Evolutionary conservation across 1,140 invertebrate species (phyloP), one percentile per base, ranked within the genome.

Genomic region (Centruroides sculpturatus): DNA sequence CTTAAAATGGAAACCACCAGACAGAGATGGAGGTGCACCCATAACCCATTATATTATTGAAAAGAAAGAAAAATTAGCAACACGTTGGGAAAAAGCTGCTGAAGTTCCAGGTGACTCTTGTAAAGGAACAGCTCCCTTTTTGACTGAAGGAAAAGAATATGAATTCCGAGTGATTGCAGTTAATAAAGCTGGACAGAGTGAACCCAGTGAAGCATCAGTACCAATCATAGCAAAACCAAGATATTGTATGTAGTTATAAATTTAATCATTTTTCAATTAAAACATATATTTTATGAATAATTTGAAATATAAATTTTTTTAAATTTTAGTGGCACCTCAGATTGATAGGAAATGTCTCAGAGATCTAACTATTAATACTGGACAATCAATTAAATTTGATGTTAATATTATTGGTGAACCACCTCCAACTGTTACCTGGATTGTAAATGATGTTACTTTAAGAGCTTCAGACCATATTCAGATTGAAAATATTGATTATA

Each of bases 141-240:
- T 99, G 7, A 88, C 94, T 67, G 93, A 98, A 79, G 94, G 94
- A 55, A 92, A 94, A 72, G 92, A 97, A 72, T 99, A 99, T 73
- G 92, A 98, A 74, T 98, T 98, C 83, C 83, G 95, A 56, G 87
- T 98, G 3, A 88, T 90, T 68, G 95, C 95, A 49, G 80, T 94
- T 35, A 98, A 98, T 73, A 94, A 93, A 74, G 92, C 90, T 59
- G 94, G 94, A n/a, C 87, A 85, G 1, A 64, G 66, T 47, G 66
- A 66, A 55, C 66, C 66, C 35, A 65, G 63, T 47, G 61, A 57
- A 34, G 66, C 66, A 12, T 66, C 66, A 3, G 75, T 71, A 55
- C 72, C 76, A 36, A 72, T 78, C 55, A 69, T 73, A 46, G 78
- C 80, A 47, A 79, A 79, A 67, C 77, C 80, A 47, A 71, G 74